Percentiles rank a stretch among this genome's conserved stretches.
These are phyloP conservation scores for Platichthys stellatus DNA, from an alignment of 2,113 vertebrate species.

Conservation along the genomic window DNA sequence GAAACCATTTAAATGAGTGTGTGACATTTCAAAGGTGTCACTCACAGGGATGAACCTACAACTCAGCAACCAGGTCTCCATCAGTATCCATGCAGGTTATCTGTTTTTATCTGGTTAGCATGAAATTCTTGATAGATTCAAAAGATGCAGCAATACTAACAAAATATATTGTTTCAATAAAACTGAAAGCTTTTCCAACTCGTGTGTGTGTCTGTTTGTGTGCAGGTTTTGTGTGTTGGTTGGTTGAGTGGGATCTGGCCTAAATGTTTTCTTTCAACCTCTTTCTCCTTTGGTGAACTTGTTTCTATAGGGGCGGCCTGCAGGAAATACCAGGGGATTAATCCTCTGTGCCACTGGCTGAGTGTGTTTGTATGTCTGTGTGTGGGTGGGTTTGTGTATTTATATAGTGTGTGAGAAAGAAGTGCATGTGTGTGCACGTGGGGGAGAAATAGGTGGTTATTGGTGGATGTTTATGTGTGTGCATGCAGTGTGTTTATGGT, in stretches of 20 bases:
- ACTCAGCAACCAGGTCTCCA: background rate
- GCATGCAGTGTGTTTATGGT: background rate
- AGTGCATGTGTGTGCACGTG: constrained; percentile 19
- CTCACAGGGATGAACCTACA: too few relatives aligned
- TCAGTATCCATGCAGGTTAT: too few relatives aligned
- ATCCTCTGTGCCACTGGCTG: constrained; percentile 39
- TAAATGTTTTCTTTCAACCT: constrained; percentile 34
- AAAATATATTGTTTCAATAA: background rate
- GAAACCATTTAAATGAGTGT: too few relatives aligned
- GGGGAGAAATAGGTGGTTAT: constrained; percentile 15
- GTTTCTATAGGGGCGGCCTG: constrained; percentile 56
- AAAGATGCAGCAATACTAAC: background rate
- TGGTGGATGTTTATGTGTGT: constrained; percentile 41
- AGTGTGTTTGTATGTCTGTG: constrained; percentile 51
- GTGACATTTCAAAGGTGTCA: too few relatives aligned
- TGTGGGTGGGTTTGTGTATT: constrained; percentile 55
- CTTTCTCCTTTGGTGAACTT: constrained; percentile 32
- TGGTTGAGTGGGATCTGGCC: constrained; percentile 18
- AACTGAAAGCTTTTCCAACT: background rate
- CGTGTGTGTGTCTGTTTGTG: too few relatives aligned
- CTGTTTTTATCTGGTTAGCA: too few relatives aligned
- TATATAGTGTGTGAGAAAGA: constrained; percentile 39
- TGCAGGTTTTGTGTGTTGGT: background rate
- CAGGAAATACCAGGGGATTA: constrained; percentile 68
- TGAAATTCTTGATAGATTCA: too few relatives aligned